Conservation (phyloP, 1,140 invertebrate species). For the Cydia pomonella region DNA sequence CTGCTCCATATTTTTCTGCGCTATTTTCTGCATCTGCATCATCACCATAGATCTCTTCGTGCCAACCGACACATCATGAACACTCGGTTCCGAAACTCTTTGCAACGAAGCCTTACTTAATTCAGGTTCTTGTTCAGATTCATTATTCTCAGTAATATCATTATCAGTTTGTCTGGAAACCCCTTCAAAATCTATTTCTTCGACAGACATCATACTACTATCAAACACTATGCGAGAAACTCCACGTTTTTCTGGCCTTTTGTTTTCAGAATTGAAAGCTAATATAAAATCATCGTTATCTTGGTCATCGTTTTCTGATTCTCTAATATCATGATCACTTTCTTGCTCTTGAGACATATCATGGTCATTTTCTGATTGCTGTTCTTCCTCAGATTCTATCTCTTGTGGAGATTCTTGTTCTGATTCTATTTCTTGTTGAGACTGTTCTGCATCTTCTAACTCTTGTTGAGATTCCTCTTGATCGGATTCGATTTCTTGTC, state of each 20-base stretch:
- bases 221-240: not conserved
- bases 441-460: not conserved
- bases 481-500: not conserved
- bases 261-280: not conserved
- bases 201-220: not conserved
- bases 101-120: not conserved
- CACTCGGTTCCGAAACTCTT: not conserved
- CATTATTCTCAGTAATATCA: not conserved
- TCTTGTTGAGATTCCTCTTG: not conserved
- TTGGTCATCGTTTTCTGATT: not conserved
- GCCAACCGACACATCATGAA: not conserved
- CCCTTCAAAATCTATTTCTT: conserved; percentile 9
- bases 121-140: not conserved
- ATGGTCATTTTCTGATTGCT: not conserved
- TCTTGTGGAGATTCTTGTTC: conserved; percentile 46
- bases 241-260: not conserved
- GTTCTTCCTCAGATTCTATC: not conserved
- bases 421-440: conserved; percentile 24
- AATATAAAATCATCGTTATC: not conserved
- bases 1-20: conserved; percentile 48
- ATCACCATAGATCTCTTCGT: conserved; percentile 1
- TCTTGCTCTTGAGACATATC: not conserved
- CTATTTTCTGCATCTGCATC: conserved; percentile 18
- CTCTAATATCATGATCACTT: not conserved
- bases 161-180: not conserved